Evolutionary conservation across 2,888 invertebrate species (phyloP).

Genomic region (Sarcophaga variegata): DNA sequence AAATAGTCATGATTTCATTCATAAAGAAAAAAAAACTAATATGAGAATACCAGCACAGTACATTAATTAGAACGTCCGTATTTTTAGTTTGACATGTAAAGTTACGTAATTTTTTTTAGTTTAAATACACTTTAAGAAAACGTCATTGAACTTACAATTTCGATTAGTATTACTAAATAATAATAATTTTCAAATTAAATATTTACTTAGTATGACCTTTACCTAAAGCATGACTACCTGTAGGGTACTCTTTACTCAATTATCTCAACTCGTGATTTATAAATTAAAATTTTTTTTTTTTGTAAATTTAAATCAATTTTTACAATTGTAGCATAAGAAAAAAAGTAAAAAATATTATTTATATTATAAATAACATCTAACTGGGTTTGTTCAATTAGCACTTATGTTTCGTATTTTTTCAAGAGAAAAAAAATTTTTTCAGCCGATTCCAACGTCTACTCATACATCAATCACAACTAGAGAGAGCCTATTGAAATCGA

Average conservation of each 20-base stretch:
- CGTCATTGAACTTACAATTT: too few relatives aligned
- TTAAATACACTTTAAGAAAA: too few relatives aligned
- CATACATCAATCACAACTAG: background rate
- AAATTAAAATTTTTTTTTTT: background rate
- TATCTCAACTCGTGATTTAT: slow-evolving; percentile 15
- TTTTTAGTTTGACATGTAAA: too few relatives aligned
- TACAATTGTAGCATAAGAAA: background rate
- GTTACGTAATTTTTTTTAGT: too few relatives aligned
- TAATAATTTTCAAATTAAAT: background rate
- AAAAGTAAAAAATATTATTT: background rate
- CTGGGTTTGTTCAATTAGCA: slow-evolving; percentile 35
- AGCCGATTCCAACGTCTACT: too few relatives aligned
- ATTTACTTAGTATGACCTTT: background rate
- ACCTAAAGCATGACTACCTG: background rate
- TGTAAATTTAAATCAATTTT: background rate
- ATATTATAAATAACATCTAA: too few relatives aligned
- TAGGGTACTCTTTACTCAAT: slow-evolving; percentile 1
- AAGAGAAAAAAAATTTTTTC: background rate
- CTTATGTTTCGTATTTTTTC: slow-evolving; percentile 12
- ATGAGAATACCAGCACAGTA: too few relatives aligned
- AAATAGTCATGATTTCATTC: too few relatives aligned
- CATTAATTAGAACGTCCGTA: too few relatives aligned
- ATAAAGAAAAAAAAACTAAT: too few relatives aligned
- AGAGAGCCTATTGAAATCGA: background rate
- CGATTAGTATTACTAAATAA: too few relatives aligned